A percentile compares a stretch with the other conserved stretches of the same genome.
Conservation (phyloP, 2,113 vertebrate species). For the Eupsittula cactorum region DNA sequence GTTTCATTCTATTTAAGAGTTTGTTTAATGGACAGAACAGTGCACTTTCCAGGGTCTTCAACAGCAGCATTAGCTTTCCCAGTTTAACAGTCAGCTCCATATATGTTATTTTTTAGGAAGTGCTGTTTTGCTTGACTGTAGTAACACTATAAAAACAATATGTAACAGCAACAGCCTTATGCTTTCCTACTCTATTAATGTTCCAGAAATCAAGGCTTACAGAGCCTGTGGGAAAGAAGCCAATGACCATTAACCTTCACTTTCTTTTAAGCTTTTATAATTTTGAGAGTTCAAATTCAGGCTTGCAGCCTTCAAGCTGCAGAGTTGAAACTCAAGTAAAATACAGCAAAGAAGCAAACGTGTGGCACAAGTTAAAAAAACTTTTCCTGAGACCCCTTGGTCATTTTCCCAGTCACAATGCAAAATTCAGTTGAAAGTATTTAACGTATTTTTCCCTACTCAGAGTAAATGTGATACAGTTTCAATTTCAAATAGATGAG, state of each 20-base stretch:
- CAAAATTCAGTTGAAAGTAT: not conserved
- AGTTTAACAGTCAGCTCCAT: not conserved
- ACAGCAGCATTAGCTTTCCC: not conserved
- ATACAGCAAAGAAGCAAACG: not conserved
- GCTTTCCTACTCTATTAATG: not conserved
- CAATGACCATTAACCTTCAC: slow-evolving; percentile 20
- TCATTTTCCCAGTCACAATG: not conserved
- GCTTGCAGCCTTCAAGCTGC: not conserved
- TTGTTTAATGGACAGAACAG: not conserved
- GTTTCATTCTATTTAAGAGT: not conserved
- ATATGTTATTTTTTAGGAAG: not conserved
- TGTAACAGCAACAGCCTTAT: not conserved
- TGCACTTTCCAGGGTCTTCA: not conserved
- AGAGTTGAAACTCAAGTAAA: not conserved
- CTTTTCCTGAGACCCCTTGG: not conserved
- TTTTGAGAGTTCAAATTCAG: not conserved
- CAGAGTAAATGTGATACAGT: not conserved
- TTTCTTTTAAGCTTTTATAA: not conserved
- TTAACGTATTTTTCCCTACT: not conserved
- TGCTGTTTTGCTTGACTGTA: not conserved
- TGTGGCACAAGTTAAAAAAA: not conserved
- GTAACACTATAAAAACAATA: not conserved
- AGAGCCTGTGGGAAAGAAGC: not conserved
- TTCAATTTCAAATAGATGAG: not conserved
- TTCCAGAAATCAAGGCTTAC: not conserved